Evolutionary conservation across 2,797 vertebrate species (phyloP).

Genomic region (Melanotaenia nigrans): DNA sequence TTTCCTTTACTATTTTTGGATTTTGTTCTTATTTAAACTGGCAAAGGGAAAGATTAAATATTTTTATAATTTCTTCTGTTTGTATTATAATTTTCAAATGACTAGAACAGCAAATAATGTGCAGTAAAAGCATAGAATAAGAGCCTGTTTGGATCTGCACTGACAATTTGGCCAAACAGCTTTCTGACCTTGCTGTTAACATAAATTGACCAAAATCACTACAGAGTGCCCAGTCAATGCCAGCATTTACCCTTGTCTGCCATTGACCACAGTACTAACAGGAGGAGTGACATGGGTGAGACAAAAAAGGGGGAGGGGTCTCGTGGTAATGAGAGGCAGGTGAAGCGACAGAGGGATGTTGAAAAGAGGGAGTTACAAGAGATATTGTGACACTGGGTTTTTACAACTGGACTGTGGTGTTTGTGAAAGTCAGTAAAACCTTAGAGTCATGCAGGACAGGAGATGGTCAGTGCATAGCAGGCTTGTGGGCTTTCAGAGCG

Average conservation of each 20-base stretch:
- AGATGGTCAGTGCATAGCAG: slow-evolving; percentile 34
- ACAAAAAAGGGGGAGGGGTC: slow-evolving; percentile 22
- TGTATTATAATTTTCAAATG: background rate
- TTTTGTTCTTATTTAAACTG: slow-evolving; percentile 20
- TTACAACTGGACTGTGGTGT: background rate
- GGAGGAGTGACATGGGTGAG: slow-evolving; percentile 28
- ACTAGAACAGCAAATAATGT: background rate
- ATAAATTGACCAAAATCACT: slow-evolving; percentile 50
- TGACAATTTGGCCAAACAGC: background rate
- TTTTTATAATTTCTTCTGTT: background rate
- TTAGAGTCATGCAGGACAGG: slow-evolving; percentile 44
- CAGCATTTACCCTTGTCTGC: slow-evolving; percentile 52
- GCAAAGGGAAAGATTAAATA: background rate
- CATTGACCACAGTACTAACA: slow-evolving; percentile 49
- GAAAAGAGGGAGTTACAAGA: slow-evolving; percentile 3
- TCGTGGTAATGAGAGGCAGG: slow-evolving; percentile 28
- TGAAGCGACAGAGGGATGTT: slow-evolving; percentile 1
- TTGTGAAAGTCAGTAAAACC: background rate
- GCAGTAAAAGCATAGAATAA: background rate
- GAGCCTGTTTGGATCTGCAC: background rate
- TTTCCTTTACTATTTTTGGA: slow-evolving; percentile 30
- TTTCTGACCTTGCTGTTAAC: slow-evolving; percentile 28
- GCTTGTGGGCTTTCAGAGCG: slow-evolving; percentile 30
- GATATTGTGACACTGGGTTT: slow-evolving; percentile 1
- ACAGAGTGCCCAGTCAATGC: slow-evolving; percentile 45